These are phyloP conservation scores for Urosaurus nigricauda DNA, from an alignment of 2,797 vertebrate genomes.

Conservation along the genomic window DNA sequence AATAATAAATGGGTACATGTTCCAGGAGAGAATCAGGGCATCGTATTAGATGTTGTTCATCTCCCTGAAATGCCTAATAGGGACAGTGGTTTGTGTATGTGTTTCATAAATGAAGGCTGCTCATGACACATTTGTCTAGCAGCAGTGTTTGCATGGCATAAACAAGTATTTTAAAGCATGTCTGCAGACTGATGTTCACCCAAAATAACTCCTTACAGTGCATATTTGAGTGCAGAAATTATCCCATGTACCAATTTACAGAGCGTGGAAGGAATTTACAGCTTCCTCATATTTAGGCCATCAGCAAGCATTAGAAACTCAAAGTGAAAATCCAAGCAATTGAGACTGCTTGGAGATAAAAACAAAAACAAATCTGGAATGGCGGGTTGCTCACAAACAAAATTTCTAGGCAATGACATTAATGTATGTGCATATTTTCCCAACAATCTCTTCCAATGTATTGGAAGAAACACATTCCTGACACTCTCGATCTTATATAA, in stretches of 20 bases:
- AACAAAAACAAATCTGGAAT: conserved; percentile 45
- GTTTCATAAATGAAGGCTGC: no score
- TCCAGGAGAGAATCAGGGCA: neutral
- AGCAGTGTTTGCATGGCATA: neutral
- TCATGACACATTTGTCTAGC: no score
- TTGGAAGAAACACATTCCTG: neutral
- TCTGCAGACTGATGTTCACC: neutral
- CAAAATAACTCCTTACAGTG: neutral
- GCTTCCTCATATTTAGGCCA: conserved; percentile 40
- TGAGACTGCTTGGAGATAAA: conserved; percentile 52
- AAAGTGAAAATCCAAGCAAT: conserved; percentile 38
- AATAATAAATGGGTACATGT: neutral
- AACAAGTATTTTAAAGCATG: neutral
- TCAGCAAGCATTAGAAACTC: conserved; percentile 53
- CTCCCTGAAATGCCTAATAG: neutral
- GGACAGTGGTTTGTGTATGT: neutral
- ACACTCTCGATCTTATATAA: no score
- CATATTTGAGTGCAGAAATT: neutral
- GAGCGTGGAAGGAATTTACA: neutral
- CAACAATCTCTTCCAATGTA: neutral
- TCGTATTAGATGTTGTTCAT: neutral
- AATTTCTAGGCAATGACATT: neutral
- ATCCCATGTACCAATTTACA: neutral
- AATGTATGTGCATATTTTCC: neutral
- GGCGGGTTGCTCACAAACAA: conserved; percentile 1